Evolutionary conservation across 2,113 vertebrate genomes (phyloP).

Genomic region (Heptranchias perlo): DNA sequence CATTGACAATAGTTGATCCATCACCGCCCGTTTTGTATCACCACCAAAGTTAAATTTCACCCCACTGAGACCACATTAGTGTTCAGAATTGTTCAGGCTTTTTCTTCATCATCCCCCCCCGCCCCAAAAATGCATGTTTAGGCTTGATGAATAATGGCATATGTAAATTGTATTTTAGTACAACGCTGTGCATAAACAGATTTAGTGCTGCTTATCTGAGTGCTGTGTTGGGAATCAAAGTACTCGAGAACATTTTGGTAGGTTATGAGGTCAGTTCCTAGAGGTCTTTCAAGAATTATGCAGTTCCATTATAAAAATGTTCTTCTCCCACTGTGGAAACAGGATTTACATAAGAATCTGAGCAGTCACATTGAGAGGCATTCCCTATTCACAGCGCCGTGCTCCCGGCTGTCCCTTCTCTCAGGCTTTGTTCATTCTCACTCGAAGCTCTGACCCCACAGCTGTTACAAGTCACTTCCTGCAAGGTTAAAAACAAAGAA

Average conservation of each 20-base stretch:
- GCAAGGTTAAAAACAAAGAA: background rate
- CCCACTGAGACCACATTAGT: background rate
- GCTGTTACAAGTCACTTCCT: background rate
- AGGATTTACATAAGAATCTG: background rate
- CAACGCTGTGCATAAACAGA: background rate
- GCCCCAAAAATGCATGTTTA: background rate
- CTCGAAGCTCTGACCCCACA: background rate
- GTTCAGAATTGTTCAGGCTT: background rate
- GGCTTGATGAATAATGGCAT: background rate
- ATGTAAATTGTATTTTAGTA: background rate
- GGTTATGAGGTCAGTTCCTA: background rate
- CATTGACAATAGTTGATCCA: background rate
- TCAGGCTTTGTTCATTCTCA: background rate
- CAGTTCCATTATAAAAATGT: background rate
- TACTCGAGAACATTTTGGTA: background rate
- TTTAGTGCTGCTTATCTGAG: background rate
- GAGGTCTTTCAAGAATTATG: background rate
- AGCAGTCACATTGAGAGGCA: background rate
- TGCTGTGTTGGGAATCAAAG: background rate
- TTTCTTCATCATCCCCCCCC: too few relatives aligned
- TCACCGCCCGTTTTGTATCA: background rate
- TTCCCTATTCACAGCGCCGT: background rate
- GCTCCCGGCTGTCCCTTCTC: background rate
- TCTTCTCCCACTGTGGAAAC: background rate
- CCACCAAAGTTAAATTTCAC: background rate